phyloP scores from a whole-genome alignment of 2,888 invertebrate genomes.

The Erynnis tages region DNA sequence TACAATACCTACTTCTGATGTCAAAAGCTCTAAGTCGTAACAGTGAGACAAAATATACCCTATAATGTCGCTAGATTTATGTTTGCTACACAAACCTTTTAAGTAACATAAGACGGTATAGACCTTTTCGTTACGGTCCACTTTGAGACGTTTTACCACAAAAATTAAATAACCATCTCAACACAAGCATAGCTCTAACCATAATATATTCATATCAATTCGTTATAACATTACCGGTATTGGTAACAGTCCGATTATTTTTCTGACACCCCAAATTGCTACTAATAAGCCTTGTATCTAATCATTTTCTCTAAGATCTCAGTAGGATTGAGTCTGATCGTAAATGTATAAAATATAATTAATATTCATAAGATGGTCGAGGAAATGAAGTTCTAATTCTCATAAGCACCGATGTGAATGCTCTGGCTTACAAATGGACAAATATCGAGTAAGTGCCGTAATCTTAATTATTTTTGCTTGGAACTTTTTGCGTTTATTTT shows the following conservation, averaged over 20 bases:
- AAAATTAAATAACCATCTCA: neutral
- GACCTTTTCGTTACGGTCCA: too few relatives aligned
- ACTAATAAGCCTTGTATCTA: neutral
- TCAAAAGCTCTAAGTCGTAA: too few relatives aligned
- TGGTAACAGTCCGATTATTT: neutral
- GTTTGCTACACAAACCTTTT: too few relatives aligned
- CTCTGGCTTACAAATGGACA: neutral
- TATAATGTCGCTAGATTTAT: too few relatives aligned
- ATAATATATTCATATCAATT: neutral
- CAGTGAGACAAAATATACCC: too few relatives aligned
- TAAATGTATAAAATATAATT: conserved; percentile 3
- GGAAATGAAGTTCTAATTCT: conserved; percentile 9
- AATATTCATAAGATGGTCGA: conserved; percentile 4
- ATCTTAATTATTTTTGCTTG: too few relatives aligned
- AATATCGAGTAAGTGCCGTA: too few relatives aligned
- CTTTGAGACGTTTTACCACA: too few relatives aligned
- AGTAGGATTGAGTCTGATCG: neutral
- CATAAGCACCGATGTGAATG: neutral
- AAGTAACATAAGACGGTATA: too few relatives aligned
- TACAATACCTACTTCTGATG: too few relatives aligned
- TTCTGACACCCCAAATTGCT: neutral
- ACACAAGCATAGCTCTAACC: neutral
- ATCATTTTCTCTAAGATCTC: conserved; percentile 1
- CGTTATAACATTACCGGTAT: neutral
- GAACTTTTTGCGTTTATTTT: too few relatives aligned